A percentile compares a stretch with the other conserved stretches of the same genome.
Conservation (phyloP, 2,113 vertebrate genomes). For the Lathamus discolor region DNA sequence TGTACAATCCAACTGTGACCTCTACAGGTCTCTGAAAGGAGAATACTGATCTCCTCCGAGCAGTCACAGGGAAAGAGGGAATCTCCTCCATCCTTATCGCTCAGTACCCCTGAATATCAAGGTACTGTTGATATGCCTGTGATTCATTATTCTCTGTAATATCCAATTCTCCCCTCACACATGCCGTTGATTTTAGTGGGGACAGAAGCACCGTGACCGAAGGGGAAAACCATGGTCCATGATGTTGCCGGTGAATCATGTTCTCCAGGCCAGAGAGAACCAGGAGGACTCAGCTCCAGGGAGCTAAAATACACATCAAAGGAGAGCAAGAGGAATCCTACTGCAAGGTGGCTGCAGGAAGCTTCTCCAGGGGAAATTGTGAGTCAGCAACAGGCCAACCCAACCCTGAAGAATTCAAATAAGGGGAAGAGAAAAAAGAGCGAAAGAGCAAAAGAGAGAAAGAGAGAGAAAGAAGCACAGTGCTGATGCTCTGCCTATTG, state of each 20-base stretch:
- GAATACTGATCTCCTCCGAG: neutral
- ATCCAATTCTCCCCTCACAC: neutral
- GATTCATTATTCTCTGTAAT: slow-evolving; percentile 16
- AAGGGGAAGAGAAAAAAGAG: neutral
- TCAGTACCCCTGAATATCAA: neutral
- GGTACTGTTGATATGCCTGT: neutral
- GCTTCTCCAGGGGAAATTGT: neutral
- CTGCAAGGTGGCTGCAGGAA: neutral
- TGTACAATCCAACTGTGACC: slow-evolving; percentile 37
- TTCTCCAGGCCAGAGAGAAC: neutral
- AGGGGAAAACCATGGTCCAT: neutral
- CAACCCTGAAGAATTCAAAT: neutral
- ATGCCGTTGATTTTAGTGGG: neutral
- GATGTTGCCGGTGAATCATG: neutral
- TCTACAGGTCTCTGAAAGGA: slow-evolving; percentile 21
- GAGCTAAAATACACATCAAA: neutral
- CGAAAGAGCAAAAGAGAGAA: no score
- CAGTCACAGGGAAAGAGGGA: neutral
- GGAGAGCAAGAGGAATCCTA: neutral
- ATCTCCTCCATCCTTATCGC: neutral
- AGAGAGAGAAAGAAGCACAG: neutral
- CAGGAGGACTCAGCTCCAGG: neutral
- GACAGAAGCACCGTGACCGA: neutral
- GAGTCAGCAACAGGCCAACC: neutral
- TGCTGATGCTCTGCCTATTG: neutral